These are phyloP conservation scores for Liopterus haemorrhoidalis DNA, from an alignment of 2,888 invertebrate species.

Conservation along the genomic window DNA sequence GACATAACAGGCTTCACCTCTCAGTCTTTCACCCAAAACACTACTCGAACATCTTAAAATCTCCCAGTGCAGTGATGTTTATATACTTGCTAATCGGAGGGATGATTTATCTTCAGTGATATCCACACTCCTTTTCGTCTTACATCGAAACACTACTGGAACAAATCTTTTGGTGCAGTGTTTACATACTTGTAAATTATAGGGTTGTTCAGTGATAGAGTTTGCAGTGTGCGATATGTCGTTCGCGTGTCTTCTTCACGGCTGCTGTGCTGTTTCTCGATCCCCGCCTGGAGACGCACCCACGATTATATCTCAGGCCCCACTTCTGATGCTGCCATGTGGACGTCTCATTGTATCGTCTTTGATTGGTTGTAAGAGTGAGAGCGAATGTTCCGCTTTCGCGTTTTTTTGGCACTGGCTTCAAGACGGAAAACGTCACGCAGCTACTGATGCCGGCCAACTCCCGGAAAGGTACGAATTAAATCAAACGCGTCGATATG, in stretches of 20 bases:
- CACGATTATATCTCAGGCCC: not conserved
- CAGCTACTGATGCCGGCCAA: constrained; percentile 32
- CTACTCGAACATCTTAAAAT: too few species aligned
- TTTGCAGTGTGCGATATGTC: too few species aligned
- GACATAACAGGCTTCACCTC: too few species aligned
- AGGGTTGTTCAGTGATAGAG: too few species aligned
- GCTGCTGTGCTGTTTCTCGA: constrained; percentile 4
- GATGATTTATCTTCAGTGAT: too few species aligned
- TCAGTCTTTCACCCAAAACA: too few species aligned
- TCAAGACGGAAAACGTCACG: constrained; percentile 30
- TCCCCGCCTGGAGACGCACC: not conserved
- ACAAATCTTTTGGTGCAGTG: too few species aligned
- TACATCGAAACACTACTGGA: too few species aligned
- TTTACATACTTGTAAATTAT: too few species aligned
- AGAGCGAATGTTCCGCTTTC: constrained; percentile 22
- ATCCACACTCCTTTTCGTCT: too few species aligned
- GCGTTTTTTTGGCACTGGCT: constrained; percentile 31
- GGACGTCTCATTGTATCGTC: not conserved
- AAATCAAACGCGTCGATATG: constrained; percentile 32
- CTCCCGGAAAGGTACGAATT: constrained; percentile 40
- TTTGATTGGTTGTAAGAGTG: constrained; percentile 11
- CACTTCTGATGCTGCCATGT: not conserved
- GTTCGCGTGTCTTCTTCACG: constrained; percentile 1
- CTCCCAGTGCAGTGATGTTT: too few species aligned
- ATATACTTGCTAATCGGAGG: too few species aligned